Conservation (phyloP, 1,140 invertebrate species). For the Rhyacophila brunnea region DNA sequence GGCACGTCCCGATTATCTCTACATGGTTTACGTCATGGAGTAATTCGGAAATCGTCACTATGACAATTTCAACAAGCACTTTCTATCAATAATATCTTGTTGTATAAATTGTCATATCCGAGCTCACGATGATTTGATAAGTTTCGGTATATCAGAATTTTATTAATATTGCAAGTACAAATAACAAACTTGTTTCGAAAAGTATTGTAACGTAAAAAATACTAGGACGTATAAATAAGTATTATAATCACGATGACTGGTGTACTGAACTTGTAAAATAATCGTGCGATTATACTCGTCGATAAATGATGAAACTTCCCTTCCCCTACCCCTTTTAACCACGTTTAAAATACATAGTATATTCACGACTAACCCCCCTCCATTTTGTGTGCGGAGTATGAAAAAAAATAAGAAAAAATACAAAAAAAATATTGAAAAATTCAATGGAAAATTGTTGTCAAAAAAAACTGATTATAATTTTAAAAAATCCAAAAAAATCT, state of each 20-base stretch:
- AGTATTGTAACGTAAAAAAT: too few relatives aligned
- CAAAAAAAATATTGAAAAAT: slow-evolving; percentile 12
- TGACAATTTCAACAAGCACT: too few relatives aligned
- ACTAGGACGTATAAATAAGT: too few relatives aligned
- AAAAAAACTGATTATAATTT: slow-evolving; percentile 13
- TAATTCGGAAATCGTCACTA: slow-evolving; percentile 40
- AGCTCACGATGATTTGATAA: too few relatives aligned
- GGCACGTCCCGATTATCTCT: slow-evolving; percentile 63
- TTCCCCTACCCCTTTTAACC: background rate
- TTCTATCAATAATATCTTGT: too few relatives aligned
- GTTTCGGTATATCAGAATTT: too few relatives aligned
- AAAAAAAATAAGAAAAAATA: slow-evolving; percentile 9
- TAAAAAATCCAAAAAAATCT: slow-evolving; percentile 17
- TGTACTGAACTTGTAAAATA: too few relatives aligned
- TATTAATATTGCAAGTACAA: too few relatives aligned
- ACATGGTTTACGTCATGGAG: slow-evolving; percentile 79
- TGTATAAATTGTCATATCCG: too few relatives aligned
- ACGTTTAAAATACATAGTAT: background rate
- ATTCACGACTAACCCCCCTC: background rate
- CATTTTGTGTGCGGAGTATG: slow-evolving; percentile 6
- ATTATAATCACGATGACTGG: too few relatives aligned
- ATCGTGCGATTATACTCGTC: too few relatives aligned
- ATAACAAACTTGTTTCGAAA: too few relatives aligned
- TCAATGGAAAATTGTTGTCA: background rate
- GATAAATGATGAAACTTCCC: background rate